Percentiles rank a stretch among this genome's conserved stretches.
Conservation (phyloP, 2,797 vertebrate genomes). For the Onychomys leucogaster region DNA sequence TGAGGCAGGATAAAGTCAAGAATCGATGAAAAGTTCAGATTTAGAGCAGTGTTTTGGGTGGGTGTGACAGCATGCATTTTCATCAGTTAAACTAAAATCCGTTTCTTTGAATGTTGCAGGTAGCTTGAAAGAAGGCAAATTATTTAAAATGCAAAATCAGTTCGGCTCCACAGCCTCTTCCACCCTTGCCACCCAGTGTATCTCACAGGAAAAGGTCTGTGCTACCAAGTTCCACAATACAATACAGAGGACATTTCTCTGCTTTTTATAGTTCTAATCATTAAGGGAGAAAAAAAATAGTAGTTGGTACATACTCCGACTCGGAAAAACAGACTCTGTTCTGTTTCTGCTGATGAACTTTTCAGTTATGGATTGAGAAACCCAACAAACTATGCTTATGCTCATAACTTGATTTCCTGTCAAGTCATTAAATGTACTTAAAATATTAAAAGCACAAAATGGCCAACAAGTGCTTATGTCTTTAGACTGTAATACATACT, state of each 20-base stretch:
- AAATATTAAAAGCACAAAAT: conserved; percentile 23
- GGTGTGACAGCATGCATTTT: neutral
- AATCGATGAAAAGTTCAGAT: conserved; percentile 4
- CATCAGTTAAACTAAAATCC: neutral
- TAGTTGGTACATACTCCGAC: neutral
- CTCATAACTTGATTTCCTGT: conserved; percentile 17
- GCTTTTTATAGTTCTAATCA: neutral
- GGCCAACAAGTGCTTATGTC: neutral
- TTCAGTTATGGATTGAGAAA: conserved; percentile 28
- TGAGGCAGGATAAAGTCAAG: neutral
- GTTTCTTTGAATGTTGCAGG: neutral
- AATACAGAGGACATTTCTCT: neutral
- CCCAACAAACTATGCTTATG: neutral
- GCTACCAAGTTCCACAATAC: neutral
- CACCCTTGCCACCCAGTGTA: neutral
- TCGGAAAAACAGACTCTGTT: neutral
- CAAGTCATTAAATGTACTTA: neutral
- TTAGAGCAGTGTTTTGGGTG: neutral
- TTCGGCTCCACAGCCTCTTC: neutral
- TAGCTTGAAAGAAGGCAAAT: neutral
- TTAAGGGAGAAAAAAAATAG: neutral
- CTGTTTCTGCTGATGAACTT: conserved; percentile 20
- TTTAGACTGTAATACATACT: neutral
- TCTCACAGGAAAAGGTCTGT: neutral
- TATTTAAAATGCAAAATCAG: neutral